phyloP scores from a whole-genome alignment of 2,113 vertebrate genomes.

The Ptyas mucosa region DNA sequence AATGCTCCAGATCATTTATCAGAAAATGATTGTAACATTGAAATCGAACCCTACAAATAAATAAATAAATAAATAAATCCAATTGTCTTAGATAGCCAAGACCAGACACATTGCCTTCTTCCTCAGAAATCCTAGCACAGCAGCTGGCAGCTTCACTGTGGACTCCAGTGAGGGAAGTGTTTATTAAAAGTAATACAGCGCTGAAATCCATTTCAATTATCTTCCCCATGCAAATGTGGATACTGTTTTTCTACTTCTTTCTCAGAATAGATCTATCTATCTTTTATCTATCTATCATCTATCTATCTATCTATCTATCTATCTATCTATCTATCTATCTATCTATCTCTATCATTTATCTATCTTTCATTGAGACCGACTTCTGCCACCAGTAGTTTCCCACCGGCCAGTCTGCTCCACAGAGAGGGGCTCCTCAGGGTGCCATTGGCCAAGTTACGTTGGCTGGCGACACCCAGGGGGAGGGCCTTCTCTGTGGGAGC shows the following conservation, averaged over 20 bases:
- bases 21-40: background rate
- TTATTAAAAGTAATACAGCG: background rate
- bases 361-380: too few relatives aligned
- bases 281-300: background rate
- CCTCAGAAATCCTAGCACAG: background rate
- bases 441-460: too few relatives aligned
- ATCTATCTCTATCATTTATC: too few relatives aligned
- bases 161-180: background rate
- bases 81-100: background rate
- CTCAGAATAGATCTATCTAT: background rate
- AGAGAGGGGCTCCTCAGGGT: too few relatives aligned
- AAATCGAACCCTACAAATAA: background rate
- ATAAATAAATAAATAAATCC: background rate
- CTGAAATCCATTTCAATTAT: background rate
- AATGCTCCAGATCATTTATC: background rate
- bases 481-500: too few relatives aligned
- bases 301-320: too few relatives aligned
- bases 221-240: background rate
- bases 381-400: too few relatives aligned
- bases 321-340: too few relatives aligned
- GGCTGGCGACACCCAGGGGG: too few relatives aligned
- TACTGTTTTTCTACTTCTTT: background rate
- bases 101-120: background rate
- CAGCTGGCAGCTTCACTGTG: background rate
- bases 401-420: too few relatives aligned